phyloP scores from a whole-genome alignment of 2,113 vertebrate species.

The Callocephalon fimbriatum region DNA sequence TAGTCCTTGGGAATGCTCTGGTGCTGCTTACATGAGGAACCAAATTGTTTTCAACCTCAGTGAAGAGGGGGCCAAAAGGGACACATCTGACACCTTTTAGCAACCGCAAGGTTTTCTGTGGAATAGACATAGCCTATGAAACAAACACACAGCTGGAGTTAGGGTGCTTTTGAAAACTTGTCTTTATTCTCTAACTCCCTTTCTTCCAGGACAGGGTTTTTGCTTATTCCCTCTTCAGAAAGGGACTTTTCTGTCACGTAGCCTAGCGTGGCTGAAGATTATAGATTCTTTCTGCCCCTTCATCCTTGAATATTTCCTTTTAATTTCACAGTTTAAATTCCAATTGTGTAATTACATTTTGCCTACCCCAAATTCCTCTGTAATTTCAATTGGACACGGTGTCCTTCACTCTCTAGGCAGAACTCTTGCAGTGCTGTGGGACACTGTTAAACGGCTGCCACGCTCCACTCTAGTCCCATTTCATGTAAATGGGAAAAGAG shows the following conservation, averaged over 20 bases:
- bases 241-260: slow-evolving; percentile 60
- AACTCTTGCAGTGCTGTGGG: slow-evolving; percentile 61
- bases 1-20: slow-evolving; percentile 35
- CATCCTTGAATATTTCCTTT: slow-evolving; percentile 74
- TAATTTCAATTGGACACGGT: slow-evolving; percentile 72
- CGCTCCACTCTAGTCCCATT: slow-evolving; percentile 66
- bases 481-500: slow-evolving; percentile 65
- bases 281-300: slow-evolving; percentile 65
- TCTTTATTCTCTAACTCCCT: slow-evolving; percentile 41
- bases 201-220: slow-evolving; percentile 68
- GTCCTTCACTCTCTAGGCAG: slow-evolving; percentile 59
- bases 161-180: slow-evolving; percentile 67
- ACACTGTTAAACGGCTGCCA: slow-evolving; percentile 67
- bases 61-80: slow-evolving; percentile 42
- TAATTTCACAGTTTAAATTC: slow-evolving; percentile 76
- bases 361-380: slow-evolving; percentile 64
- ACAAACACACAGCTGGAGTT: slow-evolving; percentile 72
- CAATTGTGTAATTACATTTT: slow-evolving; percentile 78
- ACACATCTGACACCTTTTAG: slow-evolving; percentile 57
- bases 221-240: slow-evolving; percentile 66
- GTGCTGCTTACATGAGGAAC: slow-evolving; percentile 27
- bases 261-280: slow-evolving; percentile 43
- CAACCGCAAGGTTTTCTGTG: slow-evolving; percentile 30
- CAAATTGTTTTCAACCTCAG: slow-evolving; percentile 58
- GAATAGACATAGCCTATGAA: slow-evolving; percentile 42